Evolutionary conservation across 2,888 invertebrate species (phyloP).

Genomic region (Macrosoma leucophasiata): DNA sequence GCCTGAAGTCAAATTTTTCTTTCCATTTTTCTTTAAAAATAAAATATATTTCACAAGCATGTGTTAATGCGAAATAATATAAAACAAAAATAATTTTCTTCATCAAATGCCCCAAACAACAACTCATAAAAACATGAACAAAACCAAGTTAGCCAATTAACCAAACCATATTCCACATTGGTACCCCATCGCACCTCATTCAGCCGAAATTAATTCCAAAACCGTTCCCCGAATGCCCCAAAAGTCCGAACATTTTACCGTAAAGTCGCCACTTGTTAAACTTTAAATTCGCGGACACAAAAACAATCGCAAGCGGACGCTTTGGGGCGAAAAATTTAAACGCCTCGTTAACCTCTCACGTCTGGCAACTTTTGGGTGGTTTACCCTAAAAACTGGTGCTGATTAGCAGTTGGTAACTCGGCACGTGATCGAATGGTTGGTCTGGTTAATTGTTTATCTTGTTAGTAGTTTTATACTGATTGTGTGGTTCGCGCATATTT

Average conservation of each 20-base stretch:
- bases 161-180: slow-evolving; percentile 15
- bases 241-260: too few relatives aligned
- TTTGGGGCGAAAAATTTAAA: slow-evolving; percentile 24
- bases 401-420: too few relatives aligned
- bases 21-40: too few relatives aligned
- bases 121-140: slow-evolving; percentile 9
- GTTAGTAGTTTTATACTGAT: too few relatives aligned
- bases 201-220: slow-evolving; percentile 14
- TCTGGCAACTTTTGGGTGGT: slow-evolving; percentile 14
- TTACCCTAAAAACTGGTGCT: too few relatives aligned
- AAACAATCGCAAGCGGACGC: slow-evolving; percentile 21
- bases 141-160: slow-evolving; percentile 13
- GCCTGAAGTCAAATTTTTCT: too few relatives aligned
- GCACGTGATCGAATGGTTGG: too few relatives aligned
- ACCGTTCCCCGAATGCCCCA: too few relatives aligned
- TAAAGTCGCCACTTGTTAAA: slow-evolving; percentile 20
- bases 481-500: too few relatives aligned
- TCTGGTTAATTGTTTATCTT: too few relatives aligned
- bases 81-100: slow-evolving; percentile 7
- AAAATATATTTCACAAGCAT: too few relatives aligned
- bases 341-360: slow-evolving; percentile 26
- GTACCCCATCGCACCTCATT: slow-evolving; percentile 10
- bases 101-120: slow-evolving; percentile 1
- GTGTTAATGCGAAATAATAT: too few relatives aligned
- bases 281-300: slow-evolving; percentile 25